A percentile compares a stretch with the other conserved stretches of the same genome.
Evolutionary conservation across 2,113 vertebrate species (phyloP).

Genomic region (Melanostigma gelatinosum): DNA sequence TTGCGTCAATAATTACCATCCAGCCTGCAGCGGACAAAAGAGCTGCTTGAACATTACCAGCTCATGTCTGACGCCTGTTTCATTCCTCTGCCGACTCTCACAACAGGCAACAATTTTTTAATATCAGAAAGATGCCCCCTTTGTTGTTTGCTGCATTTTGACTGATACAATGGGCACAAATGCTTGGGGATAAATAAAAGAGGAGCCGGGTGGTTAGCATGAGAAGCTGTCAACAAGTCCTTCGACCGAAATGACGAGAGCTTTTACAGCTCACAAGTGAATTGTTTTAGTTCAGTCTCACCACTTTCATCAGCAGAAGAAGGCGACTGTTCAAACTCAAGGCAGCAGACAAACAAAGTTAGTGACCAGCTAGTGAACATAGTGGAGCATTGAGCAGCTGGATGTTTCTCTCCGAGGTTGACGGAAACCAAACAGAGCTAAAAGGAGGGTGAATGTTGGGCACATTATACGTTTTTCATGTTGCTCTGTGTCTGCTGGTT

Average conservation of each 20-base stretch:
- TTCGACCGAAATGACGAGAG: not conserved
- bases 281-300: constrained; percentile 6
- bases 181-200: constrained; percentile 13
- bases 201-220: not conserved
- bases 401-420: not conserved
- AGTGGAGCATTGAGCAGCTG: not conserved
- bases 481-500: too few relatives aligned
- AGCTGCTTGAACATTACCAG: constrained; percentile 60
- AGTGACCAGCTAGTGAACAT: not conserved
- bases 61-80: constrained; percentile 60
- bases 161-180: not conserved
- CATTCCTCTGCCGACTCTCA: constrained; percentile 25
- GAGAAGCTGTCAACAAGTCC: not conserved
- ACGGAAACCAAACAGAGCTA: not conserved
- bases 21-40: constrained; percentile 48
- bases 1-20: constrained; percentile 72
- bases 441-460: not conserved
- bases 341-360: not conserved
- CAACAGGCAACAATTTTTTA: not conserved
- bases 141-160: constrained; percentile 6
- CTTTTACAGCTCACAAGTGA: not conserved
- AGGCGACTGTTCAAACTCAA: not conserved
- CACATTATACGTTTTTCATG: too few relatives aligned
- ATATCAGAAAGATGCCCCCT: not conserved
- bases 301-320: not conserved